Evolutionary conservation across 2,888 invertebrate genomes (phyloP).

Genomic region (Drosophila barbarae): DNA sequence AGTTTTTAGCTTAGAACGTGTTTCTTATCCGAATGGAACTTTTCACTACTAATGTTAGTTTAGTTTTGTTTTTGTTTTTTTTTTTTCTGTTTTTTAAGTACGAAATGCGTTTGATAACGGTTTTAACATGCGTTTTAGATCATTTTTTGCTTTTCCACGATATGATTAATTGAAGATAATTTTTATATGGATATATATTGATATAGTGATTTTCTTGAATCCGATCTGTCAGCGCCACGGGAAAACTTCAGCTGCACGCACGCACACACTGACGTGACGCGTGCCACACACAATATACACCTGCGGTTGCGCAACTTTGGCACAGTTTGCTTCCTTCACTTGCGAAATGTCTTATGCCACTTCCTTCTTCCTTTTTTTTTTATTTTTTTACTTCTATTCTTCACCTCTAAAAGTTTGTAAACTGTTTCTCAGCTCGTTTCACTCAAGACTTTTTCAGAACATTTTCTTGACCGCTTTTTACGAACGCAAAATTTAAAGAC

Average conservation of each 20-base stretch:
- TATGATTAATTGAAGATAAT: constrained; percentile 67
- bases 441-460: constrained; percentile 40
- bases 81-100: constrained; percentile 32
- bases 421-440: constrained; percentile 29
- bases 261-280: constrained; percentile 7
- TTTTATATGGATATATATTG: constrained; percentile 46
- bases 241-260: constrained; percentile 2
- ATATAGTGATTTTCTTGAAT: constrained; percentile 39
- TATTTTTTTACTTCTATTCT: constrained; percentile 26
- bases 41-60: constrained; percentile 58
- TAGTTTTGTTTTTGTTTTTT: constrained; percentile 37
- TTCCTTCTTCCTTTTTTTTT: not conserved
- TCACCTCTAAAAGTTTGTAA: constrained; percentile 36
- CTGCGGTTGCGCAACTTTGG: constrained; percentile 41
- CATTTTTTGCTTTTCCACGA: constrained; percentile 55
- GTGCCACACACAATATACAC: constrained; percentile 42
- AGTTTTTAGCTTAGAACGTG: constrained; percentile 59
- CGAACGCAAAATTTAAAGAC: constrained; percentile 69
- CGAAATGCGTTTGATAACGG: constrained; percentile 55
- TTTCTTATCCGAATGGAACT: constrained; percentile 49
- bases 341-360: constrained; percentile 17
- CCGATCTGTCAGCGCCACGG: constrained; percentile 35
- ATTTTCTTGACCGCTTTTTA: constrained; percentile 55
- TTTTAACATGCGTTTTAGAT: constrained; percentile 52
- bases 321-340: constrained; percentile 36